Evolutionary conservation across 2,797 vertebrate genomes (phyloP), one percentile per base, ranked within the genome.

Genomic region (Kryptopterus vitreolus): DNA sequence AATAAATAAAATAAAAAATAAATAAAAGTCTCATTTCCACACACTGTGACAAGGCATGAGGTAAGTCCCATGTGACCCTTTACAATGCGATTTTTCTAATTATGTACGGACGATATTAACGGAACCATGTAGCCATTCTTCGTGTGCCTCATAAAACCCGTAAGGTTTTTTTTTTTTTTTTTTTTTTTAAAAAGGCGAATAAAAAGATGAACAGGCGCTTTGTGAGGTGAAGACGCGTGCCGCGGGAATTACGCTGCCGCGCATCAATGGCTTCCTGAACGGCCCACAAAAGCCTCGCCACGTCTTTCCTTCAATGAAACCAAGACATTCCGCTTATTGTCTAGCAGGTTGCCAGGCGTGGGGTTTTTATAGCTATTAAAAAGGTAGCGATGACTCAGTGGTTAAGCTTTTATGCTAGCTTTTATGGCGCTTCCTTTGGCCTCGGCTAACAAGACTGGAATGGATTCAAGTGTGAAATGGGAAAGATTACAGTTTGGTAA

Each of bases 301-400:
- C 76, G 4, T n/a, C 80, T 61, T 68, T 90, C 92, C 88, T 88
- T 94, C 92, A 92, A 92, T 90, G 93, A 88, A 63, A 82, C 31
- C 59, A 81, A 87, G 35, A 18, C 87, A 95, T 95, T 93, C 94
- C 93, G 89, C 82, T 83, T 87, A 69, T 92, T 80, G 88, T 85
- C 86, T 69, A 86, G 70, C 74, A 13, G 90, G 91, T 93, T 95
- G 94, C 93, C 91, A 87, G 87, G 94, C 20, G 13, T 29, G 13
- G 11, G 52, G 35, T 8, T 55, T n/a, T 35, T 53, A 53, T 57
- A 0, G 55, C 31, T 22, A 55, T 55, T 35, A 35, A 55, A 72
- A 72, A 9, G 11, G 20, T 22, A 35, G 70, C 52, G n/a, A 31
- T 57, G 52, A 38, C 50, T 72, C 70, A 55, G 50, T 72, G 70